Evolutionary conservation across 2,888 invertebrate species (phyloP).

Genomic region (Mantis religiosa): DNA sequence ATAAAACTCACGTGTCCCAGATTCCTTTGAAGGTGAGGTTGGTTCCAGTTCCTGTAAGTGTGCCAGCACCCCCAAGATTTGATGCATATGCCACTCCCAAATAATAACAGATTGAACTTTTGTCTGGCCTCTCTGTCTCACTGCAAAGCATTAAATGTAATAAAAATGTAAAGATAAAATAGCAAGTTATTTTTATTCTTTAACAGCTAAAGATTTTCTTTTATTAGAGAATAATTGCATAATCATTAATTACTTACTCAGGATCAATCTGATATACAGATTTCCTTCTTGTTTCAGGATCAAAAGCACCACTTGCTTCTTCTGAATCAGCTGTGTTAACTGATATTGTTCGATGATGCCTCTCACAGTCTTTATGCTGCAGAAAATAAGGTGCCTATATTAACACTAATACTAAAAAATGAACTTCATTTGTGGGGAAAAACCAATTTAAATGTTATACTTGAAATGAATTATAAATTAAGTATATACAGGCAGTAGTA

Average conservation of each 20-base stretch:
- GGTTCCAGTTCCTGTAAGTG: slow-evolving; percentile 74
- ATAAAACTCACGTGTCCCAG: slow-evolving; percentile 57
- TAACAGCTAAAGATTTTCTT: neutral
- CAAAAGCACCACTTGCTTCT: slow-evolving; percentile 31
- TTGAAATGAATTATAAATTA: too few species aligned
- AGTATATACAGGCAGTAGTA: too few species aligned
- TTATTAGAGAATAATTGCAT: neutral
- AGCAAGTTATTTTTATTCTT: slow-evolving; percentile 24
- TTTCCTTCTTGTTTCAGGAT: slow-evolving; percentile 30
- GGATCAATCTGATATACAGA: slow-evolving; percentile 39
- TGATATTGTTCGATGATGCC: slow-evolving; percentile 3
- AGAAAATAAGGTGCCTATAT: neutral
- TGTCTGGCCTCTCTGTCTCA: slow-evolving; percentile 54
- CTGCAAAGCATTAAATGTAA: slow-evolving; percentile 34
- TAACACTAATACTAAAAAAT: neutral
- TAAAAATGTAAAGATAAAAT: slow-evolving; percentile 43
- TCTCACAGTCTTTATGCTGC: slow-evolving; percentile 6
- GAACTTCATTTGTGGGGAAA: too few species aligned
- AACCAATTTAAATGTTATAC: too few species aligned
- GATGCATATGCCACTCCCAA: slow-evolving; percentile 76
- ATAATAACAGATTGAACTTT: slow-evolving; percentile 73
- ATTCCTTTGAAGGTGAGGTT: slow-evolving; percentile 81
- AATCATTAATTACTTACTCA: slow-evolving; percentile 43
- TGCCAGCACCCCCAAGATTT: slow-evolving; percentile 73
- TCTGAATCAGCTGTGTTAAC: slow-evolving; percentile 25